A percentile compares a stretch with the other conserved stretches of the same genome.
Evolutionary conservation across 2,113 vertebrate genomes (phyloP).

Genomic region (Alethe castanea): DNA sequence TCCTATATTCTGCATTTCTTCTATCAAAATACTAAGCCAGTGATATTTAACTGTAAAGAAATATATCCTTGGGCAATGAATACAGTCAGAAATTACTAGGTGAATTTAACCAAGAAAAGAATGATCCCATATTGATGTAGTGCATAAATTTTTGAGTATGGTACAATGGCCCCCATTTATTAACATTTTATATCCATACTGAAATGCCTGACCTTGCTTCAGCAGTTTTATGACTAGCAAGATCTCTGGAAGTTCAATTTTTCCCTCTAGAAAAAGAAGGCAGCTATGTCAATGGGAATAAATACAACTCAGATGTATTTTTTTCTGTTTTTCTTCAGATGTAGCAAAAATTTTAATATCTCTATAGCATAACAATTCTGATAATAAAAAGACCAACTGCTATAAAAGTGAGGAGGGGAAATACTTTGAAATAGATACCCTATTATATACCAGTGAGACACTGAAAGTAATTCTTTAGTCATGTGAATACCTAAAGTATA

Average conservation of each 20-base stretch:
- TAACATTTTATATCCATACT: conserved; percentile 54
- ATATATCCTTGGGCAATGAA: conserved; percentile 55
- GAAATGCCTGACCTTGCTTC: conserved; percentile 64
- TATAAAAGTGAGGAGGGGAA: not conserved
- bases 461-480: not conserved
- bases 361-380: not conserved
- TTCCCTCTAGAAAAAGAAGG: not conserved
- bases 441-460: not conserved
- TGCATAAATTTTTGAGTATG: conserved; percentile 41
- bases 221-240: conserved; percentile 59
- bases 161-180: conserved; percentile 39
- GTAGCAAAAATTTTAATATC: not conserved
- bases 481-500: not conserved
- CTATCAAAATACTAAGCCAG: conserved; percentile 61
- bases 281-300: not conserved
- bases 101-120: conserved; percentile 47
- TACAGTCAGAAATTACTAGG: conserved; percentile 60
- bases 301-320: not conserved
- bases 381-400: not conserved
- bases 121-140: not conserved
- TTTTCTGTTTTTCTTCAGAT: not conserved
- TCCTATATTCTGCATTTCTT: conserved; percentile 38
- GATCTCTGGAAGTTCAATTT: conserved; percentile 19
- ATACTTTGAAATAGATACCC: not conserved
- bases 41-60: conserved; percentile 64